Conservation (phyloP, 37 sponge, comb jelly and placozoan species). For the Theonella swinhoei region DNA sequence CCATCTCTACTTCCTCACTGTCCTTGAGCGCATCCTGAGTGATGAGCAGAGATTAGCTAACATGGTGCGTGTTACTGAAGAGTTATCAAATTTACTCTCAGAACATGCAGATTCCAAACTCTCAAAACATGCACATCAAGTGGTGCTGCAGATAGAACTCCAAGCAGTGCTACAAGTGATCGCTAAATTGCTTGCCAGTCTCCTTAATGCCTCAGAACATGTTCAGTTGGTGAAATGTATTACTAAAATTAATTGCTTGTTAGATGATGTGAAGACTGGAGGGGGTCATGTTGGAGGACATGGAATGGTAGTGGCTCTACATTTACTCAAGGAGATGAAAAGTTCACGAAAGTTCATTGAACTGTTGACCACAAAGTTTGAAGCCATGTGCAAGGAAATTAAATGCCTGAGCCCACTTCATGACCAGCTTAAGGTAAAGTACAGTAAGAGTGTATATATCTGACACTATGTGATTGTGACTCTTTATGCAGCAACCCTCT, state of each 20-base stretch:
- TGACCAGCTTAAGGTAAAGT: conserved; percentile 6
- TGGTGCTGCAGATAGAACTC: conserved; percentile 72
- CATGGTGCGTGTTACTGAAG: conserved; percentile 16
- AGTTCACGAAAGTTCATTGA: conserved; percentile 57
- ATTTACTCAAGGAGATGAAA: conserved; percentile 57
- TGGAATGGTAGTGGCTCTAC: conserved; percentile 57
- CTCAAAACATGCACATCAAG: conserved; percentile 1
- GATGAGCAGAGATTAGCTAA: conserved; percentile 1
- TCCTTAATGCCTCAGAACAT: conserved; percentile 26
- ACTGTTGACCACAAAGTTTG: conserved; percentile 35
- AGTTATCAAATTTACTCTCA: not conserved
- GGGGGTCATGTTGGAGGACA: conserved; percentile 76
- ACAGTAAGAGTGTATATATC: not conserved
- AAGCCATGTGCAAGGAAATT: not conserved
- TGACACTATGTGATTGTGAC: not conserved
- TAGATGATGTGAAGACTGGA: conserved; percentile 61
- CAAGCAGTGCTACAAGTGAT: conserved; percentile 85
- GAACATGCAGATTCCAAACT: conserved; percentile 9
- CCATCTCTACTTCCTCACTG: conserved; percentile 82
- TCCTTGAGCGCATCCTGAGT: conserved; percentile 69
- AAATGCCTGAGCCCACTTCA: conserved; percentile 48
- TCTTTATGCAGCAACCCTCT: not conserved
- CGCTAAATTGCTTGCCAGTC: conserved; percentile 35
- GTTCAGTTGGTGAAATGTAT: not conserved
- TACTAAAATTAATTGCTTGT: conserved; percentile 23